These are phyloP conservation scores for Drosophila macrothrix DNA, from an alignment of 2,888 invertebrate genomes.

Conservation along the genomic window DNA sequence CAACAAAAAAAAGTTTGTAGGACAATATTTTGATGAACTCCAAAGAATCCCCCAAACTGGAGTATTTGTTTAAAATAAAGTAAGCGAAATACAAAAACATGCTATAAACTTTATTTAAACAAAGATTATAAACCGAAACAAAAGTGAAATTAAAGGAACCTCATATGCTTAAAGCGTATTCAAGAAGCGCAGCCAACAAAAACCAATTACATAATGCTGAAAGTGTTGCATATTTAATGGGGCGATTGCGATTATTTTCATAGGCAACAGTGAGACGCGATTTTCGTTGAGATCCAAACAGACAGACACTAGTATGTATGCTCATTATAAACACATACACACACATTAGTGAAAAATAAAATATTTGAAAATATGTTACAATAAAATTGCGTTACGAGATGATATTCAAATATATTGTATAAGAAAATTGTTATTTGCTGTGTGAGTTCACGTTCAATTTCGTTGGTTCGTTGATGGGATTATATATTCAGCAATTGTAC, in stretches of 20 bases:
- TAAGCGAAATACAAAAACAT: constrained; percentile 7
- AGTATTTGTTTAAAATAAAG: constrained; percentile 4
- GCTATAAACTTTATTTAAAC: constrained; percentile 21
- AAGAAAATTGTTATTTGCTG: constrained; percentile 66
- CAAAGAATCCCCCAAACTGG: constrained; percentile 2
- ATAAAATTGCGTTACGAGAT: constrained; percentile 54
- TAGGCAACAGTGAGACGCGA: constrained; percentile 38
- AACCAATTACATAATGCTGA: constrained; percentile 50
- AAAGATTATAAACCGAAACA: constrained; percentile 34
- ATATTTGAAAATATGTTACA: constrained; percentile 39
- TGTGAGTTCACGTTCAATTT: constrained; percentile 71
- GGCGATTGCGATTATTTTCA: constrained; percentile 67
- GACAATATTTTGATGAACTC: constrained; percentile 25
- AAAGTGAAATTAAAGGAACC: constrained; percentile 69
- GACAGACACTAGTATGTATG: constrained; percentile 37
- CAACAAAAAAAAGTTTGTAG: constrained; percentile 8
- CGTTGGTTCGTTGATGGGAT: constrained; percentile 48
- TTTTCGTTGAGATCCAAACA: constrained; percentile 32
- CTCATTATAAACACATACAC: constrained; percentile 35
- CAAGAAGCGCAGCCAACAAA: constrained; percentile 30
- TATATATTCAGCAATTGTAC: constrained; percentile 42
- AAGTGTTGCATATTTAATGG: constrained; percentile 74
- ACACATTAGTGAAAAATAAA: constrained; percentile 16
- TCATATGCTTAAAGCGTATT: constrained; percentile 68
- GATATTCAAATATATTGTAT: constrained; percentile 48